phyloP scores from a whole-genome alignment of 2,113 vertebrate species.

The Dryoscopus gambensis region DNA sequence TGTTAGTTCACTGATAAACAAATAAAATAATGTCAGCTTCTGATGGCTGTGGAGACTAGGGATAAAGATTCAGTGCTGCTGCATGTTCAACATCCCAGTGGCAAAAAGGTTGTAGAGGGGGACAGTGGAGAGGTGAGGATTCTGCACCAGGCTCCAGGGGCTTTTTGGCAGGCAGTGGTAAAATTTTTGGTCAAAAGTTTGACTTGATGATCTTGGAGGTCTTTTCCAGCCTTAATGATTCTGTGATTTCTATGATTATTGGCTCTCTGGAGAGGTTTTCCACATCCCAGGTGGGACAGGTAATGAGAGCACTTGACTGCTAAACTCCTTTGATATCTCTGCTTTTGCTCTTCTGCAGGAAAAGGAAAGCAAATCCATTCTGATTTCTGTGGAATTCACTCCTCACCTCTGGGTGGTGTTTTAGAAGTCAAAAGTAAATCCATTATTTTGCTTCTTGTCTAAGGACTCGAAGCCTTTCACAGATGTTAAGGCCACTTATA shows the following conservation, averaged over 20 bases:
- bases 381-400: background rate
- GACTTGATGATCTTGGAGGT: background rate
- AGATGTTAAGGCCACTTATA: conserved; percentile 33
- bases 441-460: conserved; percentile 7
- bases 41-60: background rate
- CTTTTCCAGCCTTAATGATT: background rate
- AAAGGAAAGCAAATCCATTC: background rate
- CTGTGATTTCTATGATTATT: background rate
- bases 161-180: background rate
- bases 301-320: background rate
- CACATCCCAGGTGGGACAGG: background rate
- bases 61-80: background rate
- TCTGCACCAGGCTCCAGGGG: background rate
- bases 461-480: background rate
- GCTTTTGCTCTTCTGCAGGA: background rate
- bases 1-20: background rate
- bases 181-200: background rate
- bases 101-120: background rate
- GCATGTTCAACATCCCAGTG: background rate
- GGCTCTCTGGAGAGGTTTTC: background rate
- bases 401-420: conserved; percentile 31
- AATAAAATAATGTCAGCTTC: background rate
- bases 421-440: conserved; percentile 28
- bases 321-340: background rate
- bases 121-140: background rate